Percentiles rank a stretch among this genome's conserved stretches.
These are phyloP conservation scores for Periplaneta americana DNA, from an alignment of 1,140 invertebrate genomes.

Conservation along the genomic window DNA sequence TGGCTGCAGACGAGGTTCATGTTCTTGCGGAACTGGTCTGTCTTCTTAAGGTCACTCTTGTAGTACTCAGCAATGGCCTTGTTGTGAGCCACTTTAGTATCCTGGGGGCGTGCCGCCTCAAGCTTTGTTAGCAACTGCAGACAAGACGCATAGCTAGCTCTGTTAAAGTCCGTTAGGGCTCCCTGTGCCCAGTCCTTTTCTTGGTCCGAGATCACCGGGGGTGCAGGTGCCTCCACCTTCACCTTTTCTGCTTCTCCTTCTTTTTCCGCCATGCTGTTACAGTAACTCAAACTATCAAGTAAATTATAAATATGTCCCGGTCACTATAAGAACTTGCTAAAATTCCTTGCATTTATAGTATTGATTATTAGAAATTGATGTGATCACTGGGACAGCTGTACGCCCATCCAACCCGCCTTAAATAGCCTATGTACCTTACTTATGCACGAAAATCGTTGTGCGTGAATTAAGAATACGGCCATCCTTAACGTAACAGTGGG, in stretches of 20 bases:
- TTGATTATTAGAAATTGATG: too few relatives aligned
- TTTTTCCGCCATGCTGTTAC: constrained; percentile 20
- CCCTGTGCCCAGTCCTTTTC: constrained; percentile 50
- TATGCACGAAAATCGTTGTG: too few relatives aligned
- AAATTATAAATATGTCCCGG: too few relatives aligned
- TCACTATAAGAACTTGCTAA: too few relatives aligned
- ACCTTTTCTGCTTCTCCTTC: constrained; percentile 26
- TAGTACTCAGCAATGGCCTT: constrained; percentile 67
- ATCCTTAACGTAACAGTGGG: too few relatives aligned
- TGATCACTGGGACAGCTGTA: too few relatives aligned
- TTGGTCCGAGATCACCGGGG: constrained; percentile 41
- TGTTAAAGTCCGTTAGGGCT: constrained; percentile 51
- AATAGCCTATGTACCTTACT: too few relatives aligned
- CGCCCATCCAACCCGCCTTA: too few relatives aligned
- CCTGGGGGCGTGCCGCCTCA: constrained; percentile 47
- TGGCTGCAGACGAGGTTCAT: constrained; percentile 55
- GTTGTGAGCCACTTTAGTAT: constrained; percentile 68
- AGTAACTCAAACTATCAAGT: too few relatives aligned
- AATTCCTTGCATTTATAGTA: too few relatives aligned
- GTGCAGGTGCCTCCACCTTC: constrained; percentile 24
- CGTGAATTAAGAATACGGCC: too few relatives aligned
- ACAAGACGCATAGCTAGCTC: constrained; percentile 48
- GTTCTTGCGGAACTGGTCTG: constrained; percentile 61
- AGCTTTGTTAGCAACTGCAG: constrained; percentile 54
- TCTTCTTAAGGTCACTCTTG: constrained; percentile 61